Percentiles rank a stretch among this genome's conserved stretches.
These are phyloP conservation scores for Clarias platycephalus DNA, from an alignment of 2,797 vertebrate genomes.

Conservation along the genomic window DNA sequence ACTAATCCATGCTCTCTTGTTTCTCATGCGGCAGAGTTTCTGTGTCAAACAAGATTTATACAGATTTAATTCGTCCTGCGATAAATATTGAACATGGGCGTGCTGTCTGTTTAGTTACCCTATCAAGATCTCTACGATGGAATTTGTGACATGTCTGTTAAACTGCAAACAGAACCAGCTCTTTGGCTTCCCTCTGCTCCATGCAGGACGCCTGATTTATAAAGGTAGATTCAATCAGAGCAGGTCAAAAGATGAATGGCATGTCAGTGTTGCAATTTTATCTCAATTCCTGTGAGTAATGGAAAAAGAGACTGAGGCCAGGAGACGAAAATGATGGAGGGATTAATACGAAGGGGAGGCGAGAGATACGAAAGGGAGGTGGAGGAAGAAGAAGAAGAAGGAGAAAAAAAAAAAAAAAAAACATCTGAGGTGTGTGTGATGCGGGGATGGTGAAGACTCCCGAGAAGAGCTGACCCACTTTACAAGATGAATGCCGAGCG, in stretches of 20 bases:
- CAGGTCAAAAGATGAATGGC: conserved; percentile 33
- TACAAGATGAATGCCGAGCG: conserved; percentile 76
- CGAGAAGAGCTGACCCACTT: conserved; percentile 81
- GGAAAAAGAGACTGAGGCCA: neutral
- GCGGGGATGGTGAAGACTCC: conserved; percentile 58
- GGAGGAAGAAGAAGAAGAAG: neutral
- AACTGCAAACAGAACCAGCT: neutral
- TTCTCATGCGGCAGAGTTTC: neutral
- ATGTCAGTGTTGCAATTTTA: conserved; percentile 21
- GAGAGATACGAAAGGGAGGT: conserved; percentile 28
- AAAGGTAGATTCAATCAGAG: conserved; percentile 26
- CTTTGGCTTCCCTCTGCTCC: neutral
- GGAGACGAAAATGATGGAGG: conserved; percentile 26
- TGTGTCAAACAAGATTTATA: neutral
- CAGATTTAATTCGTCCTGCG: neutral
- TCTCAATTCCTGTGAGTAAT: conserved; percentile 33
- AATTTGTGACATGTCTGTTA: neutral
- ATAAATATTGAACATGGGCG: neutral
- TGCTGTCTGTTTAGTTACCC: conserved; percentile 3
- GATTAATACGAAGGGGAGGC: conserved; percentile 19
- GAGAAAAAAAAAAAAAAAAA: neutral
- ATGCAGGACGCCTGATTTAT: conserved; percentile 8
- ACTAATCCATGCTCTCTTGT: neutral
- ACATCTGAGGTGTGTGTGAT: conserved; percentile 45
- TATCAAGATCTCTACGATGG: neutral